Conservation (phyloP, 2,113 vertebrate species). For the Andinoacara biseriatus region DNA sequence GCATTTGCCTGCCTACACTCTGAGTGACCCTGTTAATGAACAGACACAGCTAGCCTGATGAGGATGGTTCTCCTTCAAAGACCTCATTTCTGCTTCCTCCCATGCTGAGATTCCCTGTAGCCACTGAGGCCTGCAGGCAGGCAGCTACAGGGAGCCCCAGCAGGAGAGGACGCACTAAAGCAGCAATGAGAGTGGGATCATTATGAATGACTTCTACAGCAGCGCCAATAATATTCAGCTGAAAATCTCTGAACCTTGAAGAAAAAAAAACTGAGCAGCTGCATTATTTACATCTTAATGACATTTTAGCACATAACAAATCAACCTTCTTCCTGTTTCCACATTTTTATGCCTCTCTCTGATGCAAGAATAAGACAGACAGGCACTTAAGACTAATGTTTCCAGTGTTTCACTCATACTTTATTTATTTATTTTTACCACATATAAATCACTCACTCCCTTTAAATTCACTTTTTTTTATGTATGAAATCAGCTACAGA, state of each 20-base stretch:
- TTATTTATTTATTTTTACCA: not conserved
- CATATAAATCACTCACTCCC: not conserved
- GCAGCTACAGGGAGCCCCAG: constrained; percentile 56
- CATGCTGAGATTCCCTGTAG: constrained; percentile 61
- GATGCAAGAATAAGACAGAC: constrained; percentile 13
- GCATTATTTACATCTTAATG: constrained; percentile 13
- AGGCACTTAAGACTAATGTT: not conserved
- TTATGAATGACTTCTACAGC: constrained; percentile 20
- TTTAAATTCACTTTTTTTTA: not conserved
- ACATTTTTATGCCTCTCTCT: not conserved
- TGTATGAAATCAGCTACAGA: not conserved
- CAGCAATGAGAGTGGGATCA: constrained; percentile 16
- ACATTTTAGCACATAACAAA: constrained; percentile 5
- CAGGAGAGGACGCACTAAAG: constrained; percentile 34
- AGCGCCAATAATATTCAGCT: not conserved
- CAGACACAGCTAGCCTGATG: constrained; percentile 32
- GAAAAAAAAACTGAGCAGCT: not conserved
- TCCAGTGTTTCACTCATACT: not conserved
- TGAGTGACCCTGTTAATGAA: constrained; percentile 52
- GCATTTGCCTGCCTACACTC: constrained; percentile 6
- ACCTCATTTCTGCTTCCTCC: constrained; percentile 30
- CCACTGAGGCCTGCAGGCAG: constrained; percentile 40
- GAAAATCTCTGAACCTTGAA: constrained; percentile 16
- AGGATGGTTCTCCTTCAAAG: constrained; percentile 54
- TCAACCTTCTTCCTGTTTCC: constrained; percentile 5